A percentile compares a stretch with the other conserved stretches of the same genome.
phyloP scores from a whole-genome alignment of 2,888 invertebrate species.

The Neuroscelio doddi region DNA sequence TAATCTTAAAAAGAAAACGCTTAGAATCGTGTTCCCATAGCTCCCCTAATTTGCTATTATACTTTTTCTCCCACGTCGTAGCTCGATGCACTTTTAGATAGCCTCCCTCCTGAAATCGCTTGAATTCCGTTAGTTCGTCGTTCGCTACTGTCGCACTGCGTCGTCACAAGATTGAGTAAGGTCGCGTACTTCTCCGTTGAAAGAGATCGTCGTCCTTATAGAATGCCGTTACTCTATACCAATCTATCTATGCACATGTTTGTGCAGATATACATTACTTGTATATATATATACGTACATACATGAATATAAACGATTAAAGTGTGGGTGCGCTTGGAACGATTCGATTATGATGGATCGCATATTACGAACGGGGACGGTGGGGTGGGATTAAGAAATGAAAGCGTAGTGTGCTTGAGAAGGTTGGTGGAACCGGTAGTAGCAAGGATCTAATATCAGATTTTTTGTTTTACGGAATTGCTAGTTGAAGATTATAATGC shows the following conservation, averaged over 20 bases:
- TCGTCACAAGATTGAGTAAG: constrained; percentile 30
- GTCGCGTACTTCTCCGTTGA: constrained; percentile 21
- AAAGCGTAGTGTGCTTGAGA: constrained; percentile 12
- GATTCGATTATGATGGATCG: constrained; percentile 17
- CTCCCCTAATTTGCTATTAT: no score
- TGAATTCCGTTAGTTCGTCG: constrained; percentile 20
- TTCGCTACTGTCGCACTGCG: constrained; percentile 14
- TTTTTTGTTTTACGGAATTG: constrained; percentile 4
- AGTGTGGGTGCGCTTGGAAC: constrained; percentile 2
- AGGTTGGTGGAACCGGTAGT: constrained; percentile 9
- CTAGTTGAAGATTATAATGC: neutral
- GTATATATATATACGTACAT: constrained; percentile 18
- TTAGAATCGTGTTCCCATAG: no score
- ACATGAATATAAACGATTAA: neutral
- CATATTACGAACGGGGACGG: neutral
- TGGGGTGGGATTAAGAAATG: constrained; percentile 11
- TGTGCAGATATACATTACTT: neutral
- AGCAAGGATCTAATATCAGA: constrained; percentile 3
- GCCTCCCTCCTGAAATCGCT: constrained; percentile 19
- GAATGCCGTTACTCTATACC: constrained; percentile 29
- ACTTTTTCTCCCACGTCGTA: constrained; percentile 9
- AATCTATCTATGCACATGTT: constrained; percentile 5
- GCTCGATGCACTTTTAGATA: constrained; percentile 18
- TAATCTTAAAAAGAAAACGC: no score
- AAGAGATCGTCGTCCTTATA: constrained; percentile 35